Base-by-base conservation (phyloP, 2,888 invertebrate genomes). In the Cancer borealis region DNA sequence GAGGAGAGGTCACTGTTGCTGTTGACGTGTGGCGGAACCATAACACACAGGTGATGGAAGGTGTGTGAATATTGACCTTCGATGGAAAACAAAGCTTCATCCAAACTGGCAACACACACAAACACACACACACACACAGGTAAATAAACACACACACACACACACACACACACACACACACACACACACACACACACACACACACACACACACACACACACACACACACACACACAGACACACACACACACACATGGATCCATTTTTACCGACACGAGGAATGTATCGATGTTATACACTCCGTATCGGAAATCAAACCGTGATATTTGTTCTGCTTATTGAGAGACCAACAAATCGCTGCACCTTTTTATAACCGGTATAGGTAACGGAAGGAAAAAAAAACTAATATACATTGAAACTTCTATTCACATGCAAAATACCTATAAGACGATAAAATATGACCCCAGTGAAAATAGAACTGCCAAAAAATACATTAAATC, bases 21-120 rank as follows among this genome's bases (percentile, higher is more conserved):
- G 66, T n/a, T 66, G 66, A n/a, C 66, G 66, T 66, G 66, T 66
- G 21, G n/a, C 6, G 66, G n/a, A n/a, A n/a, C n/a, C 66, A 66
- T 66, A 66, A 66, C 66, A 8, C 66, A 66, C 66, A n/a, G n/a
- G n/a, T 66, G 66, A 66, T n/a, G 66, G 66, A 66, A 21, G 66
- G 66, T 66, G 66, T n/a, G 66, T 66, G 66, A 66, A 21, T 66
- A 66, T 66, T 66, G 66, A 66, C 66, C 66, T 66, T n/a, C n/a
- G n/a, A 66, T 66, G n/a, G 21, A 66, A 66, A n/a, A 66, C n/a
- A n/a, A 66, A 66, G n/a, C n/a, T n/a, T 66, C 21, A 66, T 14
- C 54, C 54, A 14, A 54, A 54, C 54, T 54, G 54, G 14, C 54
- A 8, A 66, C n/a, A 66, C 66, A 21, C 66, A 66, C 21, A 66